These are phyloP conservation scores for Eueremaeus valkanovi DNA, from an alignment of 2,888 invertebrate genomes.

Conservation along the genomic window DNA sequence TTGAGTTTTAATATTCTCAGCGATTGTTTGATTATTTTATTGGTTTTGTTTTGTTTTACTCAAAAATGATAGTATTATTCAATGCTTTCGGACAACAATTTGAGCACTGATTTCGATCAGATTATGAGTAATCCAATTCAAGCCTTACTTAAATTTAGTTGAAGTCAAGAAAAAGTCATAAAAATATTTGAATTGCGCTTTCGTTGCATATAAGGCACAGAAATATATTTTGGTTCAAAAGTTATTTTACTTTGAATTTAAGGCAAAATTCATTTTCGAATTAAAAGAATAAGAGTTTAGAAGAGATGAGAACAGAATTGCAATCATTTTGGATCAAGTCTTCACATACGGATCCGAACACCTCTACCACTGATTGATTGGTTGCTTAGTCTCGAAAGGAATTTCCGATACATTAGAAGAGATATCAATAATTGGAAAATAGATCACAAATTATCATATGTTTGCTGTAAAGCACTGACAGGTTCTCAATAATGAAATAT, in stretches of 20 bases:
- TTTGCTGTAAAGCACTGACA: conserved; percentile 32
- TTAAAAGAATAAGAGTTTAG: too few species aligned
- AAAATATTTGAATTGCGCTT: neutral
- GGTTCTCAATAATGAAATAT: neutral
- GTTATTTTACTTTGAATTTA: neutral
- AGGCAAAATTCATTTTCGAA: conserved; percentile 1
- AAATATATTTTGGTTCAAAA: neutral
- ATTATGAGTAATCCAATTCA: neutral
- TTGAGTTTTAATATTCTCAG: neutral
- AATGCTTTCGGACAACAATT: neutral
- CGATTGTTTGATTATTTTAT: neutral
- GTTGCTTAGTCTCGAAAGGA: neutral
- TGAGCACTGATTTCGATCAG: neutral
- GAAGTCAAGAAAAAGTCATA: neutral
- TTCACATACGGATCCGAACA: neutral
- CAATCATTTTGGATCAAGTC: neutral
- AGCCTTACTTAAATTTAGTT: neutral
- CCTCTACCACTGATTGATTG: conserved; percentile 22
- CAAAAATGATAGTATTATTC: neutral
- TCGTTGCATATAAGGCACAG: conserved; percentile 2
- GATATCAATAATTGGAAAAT: neutral
- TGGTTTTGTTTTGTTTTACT: neutral
- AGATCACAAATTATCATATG: conserved; percentile 23
- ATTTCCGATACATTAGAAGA: neutral
- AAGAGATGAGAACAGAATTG: too few species aligned